Percentiles rank a stretch among this genome's conserved stretches.
phyloP scores from a whole-genome alignment of 2,797 vertebrate genomes.

The Catamblyrhynchus diadema region DNA sequence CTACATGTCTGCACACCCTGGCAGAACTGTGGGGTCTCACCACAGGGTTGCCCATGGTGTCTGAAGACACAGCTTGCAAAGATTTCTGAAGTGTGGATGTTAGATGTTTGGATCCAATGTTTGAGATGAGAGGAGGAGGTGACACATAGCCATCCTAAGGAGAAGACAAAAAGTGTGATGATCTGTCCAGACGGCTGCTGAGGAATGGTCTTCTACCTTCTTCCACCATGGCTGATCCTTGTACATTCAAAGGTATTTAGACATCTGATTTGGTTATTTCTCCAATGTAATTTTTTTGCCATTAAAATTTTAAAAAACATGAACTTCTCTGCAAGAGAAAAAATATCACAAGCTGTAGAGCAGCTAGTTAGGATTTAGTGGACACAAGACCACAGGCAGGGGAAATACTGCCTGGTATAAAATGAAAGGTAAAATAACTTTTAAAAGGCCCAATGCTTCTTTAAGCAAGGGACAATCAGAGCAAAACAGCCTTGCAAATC shows the following conservation, averaged over 20 bases:
- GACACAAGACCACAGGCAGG: neutral
- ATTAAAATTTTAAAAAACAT: neutral
- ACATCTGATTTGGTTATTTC: neutral
- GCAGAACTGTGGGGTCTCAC: neutral
- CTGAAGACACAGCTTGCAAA: neutral
- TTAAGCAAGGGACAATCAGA: slow-evolving; percentile 19
- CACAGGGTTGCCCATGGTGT: neutral
- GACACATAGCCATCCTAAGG: accelerated
- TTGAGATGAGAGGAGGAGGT: neutral
- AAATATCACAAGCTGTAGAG: neutral
- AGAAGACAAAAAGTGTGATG: neutral
- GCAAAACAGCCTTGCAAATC: slow-evolving; percentile 59
- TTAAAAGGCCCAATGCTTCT: neutral
- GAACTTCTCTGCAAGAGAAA: neutral
- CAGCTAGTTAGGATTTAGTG: neutral
- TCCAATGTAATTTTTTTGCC: neutral
- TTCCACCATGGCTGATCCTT: neutral
- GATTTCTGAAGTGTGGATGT: accelerated
- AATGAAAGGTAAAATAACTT: neutral
- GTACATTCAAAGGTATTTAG: neutral
- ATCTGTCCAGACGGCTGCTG: neutral
- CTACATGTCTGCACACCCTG: neutral
- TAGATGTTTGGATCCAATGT: neutral
- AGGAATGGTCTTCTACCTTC: neutral
- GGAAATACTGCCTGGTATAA: neutral